A percentile compares a stretch with the other conserved stretches of the same genome.
Conservation (phyloP, 2,888 invertebrate species). For the Eremobia ochroleuca region DNA sequence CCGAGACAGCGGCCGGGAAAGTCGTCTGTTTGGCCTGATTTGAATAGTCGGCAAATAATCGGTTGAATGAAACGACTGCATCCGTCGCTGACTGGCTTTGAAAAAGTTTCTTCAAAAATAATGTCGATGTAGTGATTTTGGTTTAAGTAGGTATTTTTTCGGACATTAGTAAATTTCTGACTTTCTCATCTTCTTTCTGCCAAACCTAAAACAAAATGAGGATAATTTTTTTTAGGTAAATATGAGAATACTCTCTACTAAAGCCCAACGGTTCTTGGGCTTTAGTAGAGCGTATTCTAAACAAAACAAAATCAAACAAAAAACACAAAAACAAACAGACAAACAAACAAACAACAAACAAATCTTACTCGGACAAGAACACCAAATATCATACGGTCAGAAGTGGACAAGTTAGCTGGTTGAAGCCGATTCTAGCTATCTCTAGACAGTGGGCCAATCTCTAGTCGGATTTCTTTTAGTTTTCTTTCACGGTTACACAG, state of each 20-base stretch:
- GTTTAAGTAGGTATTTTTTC: neutral
- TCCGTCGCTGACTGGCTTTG: neutral
- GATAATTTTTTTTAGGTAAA: neutral
- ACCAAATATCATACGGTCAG: neutral
- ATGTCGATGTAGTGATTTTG: neutral
- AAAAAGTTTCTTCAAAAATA: neutral
- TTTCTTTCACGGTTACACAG: neutral
- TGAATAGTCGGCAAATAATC: slow-evolving; percentile 6
- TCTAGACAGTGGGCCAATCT: neutral
- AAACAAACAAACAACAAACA: too few species aligned
- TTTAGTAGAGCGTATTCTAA: too few species aligned
- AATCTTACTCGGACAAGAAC: neutral
- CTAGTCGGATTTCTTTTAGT: slow-evolving; percentile 7
- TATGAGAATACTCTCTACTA: neutral
- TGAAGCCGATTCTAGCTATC: neutral
- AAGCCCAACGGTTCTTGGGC: too few species aligned
- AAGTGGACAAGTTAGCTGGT: neutral
- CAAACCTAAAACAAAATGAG: neutral
- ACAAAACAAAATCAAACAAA: too few species aligned
- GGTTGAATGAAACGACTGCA: neutral
- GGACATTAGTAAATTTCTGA: neutral
- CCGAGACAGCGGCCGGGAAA: neutral
- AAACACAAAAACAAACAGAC: too few species aligned
- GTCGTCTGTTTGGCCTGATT: neutral
- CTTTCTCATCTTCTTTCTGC: slow-evolving; percentile 7